Conservation (phyloP, 2,888 invertebrate genomes). For the Helicoverpa assulta region DNA sequence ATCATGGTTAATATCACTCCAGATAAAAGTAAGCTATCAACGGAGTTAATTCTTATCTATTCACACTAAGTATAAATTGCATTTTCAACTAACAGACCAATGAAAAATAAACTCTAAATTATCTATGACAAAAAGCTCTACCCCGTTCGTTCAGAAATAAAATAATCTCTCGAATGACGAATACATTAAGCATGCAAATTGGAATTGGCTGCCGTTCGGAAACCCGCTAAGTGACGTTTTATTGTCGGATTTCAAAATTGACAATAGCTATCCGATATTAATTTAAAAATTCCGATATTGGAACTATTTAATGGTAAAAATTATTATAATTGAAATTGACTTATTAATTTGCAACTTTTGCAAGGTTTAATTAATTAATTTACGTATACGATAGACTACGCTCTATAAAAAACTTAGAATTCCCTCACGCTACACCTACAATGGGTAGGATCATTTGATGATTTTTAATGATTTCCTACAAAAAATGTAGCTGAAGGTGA, state of each 20-base stretch:
- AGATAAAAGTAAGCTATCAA: conserved; percentile 15
- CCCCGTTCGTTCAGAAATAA: conserved; percentile 54
- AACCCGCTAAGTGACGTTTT: conserved; percentile 51
- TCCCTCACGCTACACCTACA: too few species aligned
- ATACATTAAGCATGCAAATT: conserved; percentile 66
- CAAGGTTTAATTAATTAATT: too few species aligned
- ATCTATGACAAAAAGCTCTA: conserved; percentile 29
- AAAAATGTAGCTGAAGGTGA: too few species aligned
- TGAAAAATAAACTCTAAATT: conserved; percentile 8
- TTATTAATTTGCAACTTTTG: too few species aligned
- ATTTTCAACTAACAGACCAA: conserved; percentile 15
- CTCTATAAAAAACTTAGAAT: too few species aligned
- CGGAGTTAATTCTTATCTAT: background rate
- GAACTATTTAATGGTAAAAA: background rate
- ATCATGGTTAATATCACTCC: conserved; percentile 3
- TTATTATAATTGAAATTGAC: background rate
- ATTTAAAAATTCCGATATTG: conserved; percentile 11
- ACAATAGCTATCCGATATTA: conserved; percentile 33
- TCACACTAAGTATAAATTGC: background rate
- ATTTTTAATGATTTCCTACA: too few species aligned
- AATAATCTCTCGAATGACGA: conserved; percentile 56
- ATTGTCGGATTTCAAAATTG: conserved; percentile 46
- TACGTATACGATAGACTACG: too few species aligned
- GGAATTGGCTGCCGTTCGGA: conserved; percentile 59
- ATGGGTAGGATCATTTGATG: too few species aligned